phyloP scores from a whole-genome alignment of 2,113 vertebrate species.

The Rhinopomastus cyanomelas region DNA sequence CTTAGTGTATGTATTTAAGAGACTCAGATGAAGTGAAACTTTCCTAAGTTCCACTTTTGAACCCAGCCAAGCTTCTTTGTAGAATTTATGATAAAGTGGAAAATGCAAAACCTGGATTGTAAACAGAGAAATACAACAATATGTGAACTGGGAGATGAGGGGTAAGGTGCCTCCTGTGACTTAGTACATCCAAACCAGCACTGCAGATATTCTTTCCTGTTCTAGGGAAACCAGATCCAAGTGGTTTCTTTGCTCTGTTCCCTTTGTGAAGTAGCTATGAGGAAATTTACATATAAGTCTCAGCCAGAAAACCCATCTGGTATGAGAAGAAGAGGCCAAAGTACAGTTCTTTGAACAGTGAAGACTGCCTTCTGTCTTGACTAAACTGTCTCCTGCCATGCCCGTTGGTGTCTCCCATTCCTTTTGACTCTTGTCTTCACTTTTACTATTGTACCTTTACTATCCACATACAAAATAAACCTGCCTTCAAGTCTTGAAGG shows the following conservation, averaged over 20 bases:
- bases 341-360: conserved; percentile 52
- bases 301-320: conserved; percentile 69
- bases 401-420: not conserved
- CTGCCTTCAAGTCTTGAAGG: not conserved
- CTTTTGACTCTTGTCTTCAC: not conserved
- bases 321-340: conserved; percentile 61
- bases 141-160: conserved; percentile 27
- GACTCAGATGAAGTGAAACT: not conserved
- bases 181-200: not conserved
- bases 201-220: conserved; percentile 25
- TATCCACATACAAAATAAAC: not conserved
- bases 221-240: conserved; percentile 46
- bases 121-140: not conserved
- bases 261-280: conserved; percentile 54
- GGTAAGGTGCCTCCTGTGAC: conserved; percentile 45
- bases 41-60: conserved; percentile 25
- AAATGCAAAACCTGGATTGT: conserved; percentile 10
- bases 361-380: conserved; percentile 47
- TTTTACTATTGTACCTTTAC: not conserved
- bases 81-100: conserved; percentile 19
- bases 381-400: not conserved
- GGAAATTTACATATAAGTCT: conserved; percentile 58
- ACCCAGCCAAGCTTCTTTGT: not conserved
- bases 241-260: conserved; percentile 54
- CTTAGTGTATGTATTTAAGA: not conserved